Evolutionary conservation across 2,888 invertebrate genomes (phyloP).

Genomic region (Drosophila niveifrons): DNA sequence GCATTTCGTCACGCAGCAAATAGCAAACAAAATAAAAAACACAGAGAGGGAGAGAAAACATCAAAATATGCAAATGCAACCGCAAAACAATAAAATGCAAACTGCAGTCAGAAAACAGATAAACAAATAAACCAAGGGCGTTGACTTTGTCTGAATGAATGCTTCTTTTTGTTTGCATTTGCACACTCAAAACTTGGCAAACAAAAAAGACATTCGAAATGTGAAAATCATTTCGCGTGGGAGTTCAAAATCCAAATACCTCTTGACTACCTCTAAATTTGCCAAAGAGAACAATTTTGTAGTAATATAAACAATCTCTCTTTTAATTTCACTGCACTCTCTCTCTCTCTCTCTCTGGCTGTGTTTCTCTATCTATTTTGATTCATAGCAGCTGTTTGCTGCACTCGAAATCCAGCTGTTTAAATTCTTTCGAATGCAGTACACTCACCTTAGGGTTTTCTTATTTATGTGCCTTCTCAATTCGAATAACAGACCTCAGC

Average conservation of each 20-base stretch:
- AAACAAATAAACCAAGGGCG: conserved; percentile 43
- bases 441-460: neutral
- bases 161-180: conserved; percentile 1
- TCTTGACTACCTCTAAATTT: neutral
- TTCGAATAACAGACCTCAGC: neutral
- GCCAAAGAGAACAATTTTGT: conserved; percentile 11
- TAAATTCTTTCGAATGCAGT: conserved; percentile 3
- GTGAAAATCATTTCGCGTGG: conserved; percentile 16
- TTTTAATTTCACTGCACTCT: neutral
- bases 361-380: neutral
- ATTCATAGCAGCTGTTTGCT: conserved; percentile 14
- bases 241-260: conserved; percentile 2
- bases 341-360: neutral
- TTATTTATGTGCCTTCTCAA: neutral
- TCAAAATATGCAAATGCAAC: conserved; percentile 44
- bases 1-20: conserved; percentile 51
- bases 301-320: neutral
- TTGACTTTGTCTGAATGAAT: conserved; percentile 32
- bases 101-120: conserved; percentile 5
- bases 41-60: neutral
- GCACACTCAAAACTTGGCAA: conserved; percentile 30
- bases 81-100: conserved; percentile 43
- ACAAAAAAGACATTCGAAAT: conserved; percentile 12
- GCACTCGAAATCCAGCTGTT: conserved; percentile 20
- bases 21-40: conserved; percentile 14